phyloP scores from a whole-genome alignment of 2,888 invertebrate genomes.

The Rhagium mordax region DNA sequence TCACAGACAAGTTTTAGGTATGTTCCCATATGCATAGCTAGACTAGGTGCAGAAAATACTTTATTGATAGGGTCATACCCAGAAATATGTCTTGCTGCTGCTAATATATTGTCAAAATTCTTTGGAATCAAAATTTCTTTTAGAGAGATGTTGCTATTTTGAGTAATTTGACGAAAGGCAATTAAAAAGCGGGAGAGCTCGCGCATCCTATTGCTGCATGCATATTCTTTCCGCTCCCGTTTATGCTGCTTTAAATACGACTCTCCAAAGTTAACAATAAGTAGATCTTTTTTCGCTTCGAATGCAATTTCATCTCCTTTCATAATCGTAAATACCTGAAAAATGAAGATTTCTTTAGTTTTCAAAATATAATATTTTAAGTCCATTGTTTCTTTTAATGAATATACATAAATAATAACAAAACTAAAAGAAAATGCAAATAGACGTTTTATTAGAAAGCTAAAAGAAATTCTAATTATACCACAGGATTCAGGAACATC shows the following conservation, averaged over 20 bases:
- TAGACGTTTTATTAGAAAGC: no score
- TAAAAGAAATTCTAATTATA: no score
- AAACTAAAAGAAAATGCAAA: no score
- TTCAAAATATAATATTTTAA: conserved; percentile 9
- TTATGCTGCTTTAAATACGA: conserved; percentile 53
- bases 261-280: conserved; percentile 49
- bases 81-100: conserved; percentile 47
- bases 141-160: conserved; percentile 41
- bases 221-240: conserved; percentile 46
- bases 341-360: no score
- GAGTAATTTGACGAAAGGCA: conserved; percentile 35
- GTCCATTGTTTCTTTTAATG: background rate
- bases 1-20: conserved; percentile 50
- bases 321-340: conserved; percentile 50
- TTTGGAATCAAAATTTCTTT: conserved; percentile 50
- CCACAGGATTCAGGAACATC: no score
- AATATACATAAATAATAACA: background rate
- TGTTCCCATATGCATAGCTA: conserved; percentile 53
- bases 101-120: conserved; percentile 50
- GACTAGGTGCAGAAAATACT: conserved; percentile 51
- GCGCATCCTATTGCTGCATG: conserved; percentile 48
- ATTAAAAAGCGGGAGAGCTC: conserved; percentile 49
- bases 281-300: conserved; percentile 50
- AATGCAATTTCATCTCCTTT: conserved; percentile 49
- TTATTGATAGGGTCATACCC: conserved; percentile 51